Conservation (phyloP, 2,113 vertebrate genomes). For the Redunca redunca region DNA sequence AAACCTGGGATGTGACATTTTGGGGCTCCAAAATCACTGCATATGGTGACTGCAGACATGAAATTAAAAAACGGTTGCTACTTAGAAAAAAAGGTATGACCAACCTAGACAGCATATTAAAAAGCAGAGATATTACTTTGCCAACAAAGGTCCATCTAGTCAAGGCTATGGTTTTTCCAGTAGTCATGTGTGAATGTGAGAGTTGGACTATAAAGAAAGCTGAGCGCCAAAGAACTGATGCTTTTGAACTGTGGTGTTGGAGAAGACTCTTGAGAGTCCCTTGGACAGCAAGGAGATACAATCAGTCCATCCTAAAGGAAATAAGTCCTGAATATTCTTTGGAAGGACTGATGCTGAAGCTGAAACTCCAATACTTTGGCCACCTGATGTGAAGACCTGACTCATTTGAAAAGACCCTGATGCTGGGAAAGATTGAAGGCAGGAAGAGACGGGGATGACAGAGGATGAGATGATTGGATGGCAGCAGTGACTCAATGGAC, state of each 20-base stretch:
- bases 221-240: background rate
- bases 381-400: background rate
- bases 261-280: background rate
- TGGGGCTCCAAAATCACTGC: background rate
- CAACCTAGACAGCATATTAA: background rate
- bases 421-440: background rate
- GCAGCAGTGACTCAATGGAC: background rate
- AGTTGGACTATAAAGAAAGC: background rate
- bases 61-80: background rate
- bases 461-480: background rate
- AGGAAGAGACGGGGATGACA: accelerated
- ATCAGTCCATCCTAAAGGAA: background rate
- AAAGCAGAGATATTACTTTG: background rate
- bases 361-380: background rate
- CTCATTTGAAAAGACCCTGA: background rate
- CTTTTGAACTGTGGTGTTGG: background rate
- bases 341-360: background rate
- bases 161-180: background rate
- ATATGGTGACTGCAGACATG: background rate
- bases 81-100: background rate
- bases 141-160: background rate
- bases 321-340: background rate
- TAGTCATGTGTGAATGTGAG: background rate
- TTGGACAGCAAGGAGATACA: background rate
- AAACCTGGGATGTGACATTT: background rate